A percentile compares a stretch with the other conserved stretches of the same genome.
Conservation (phyloP, 92 coral and sea anemone genomes). For the Heliopora coerulea region DNA sequence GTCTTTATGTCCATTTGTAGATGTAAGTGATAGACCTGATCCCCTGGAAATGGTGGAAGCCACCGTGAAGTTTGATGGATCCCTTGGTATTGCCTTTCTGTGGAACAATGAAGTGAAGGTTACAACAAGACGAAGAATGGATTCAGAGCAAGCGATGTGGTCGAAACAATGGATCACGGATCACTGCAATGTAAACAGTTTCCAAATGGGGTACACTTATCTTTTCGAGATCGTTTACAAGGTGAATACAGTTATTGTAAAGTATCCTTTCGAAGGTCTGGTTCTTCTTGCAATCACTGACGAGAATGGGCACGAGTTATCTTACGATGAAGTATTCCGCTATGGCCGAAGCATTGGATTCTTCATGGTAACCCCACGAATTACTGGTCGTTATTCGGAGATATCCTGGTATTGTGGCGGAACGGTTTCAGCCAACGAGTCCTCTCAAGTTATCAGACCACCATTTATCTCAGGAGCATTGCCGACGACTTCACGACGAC, state of each 20-base stretch:
- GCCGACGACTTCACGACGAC: conserved; percentile 3
- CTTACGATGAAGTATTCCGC: background rate
- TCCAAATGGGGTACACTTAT: conserved; percentile 21
- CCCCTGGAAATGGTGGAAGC: conserved; percentile 15
- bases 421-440: background rate
- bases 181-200: conserved; percentile 5
- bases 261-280: conserved; percentile 26
- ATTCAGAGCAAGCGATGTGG: conserved; percentile 36
- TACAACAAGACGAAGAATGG: conserved; percentile 36
- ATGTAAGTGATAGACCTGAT: background rate
- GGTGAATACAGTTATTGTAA: conserved; percentile 18
- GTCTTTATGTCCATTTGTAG: too few species aligned
- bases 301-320: conserved; percentile 18
- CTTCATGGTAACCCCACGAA: conserved; percentile 26
- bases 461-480: conserved; percentile 1
- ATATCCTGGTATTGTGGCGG: conserved; percentile 26
- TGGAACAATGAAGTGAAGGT: conserved; percentile 27
- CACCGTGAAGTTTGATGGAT: conserved; percentile 24
- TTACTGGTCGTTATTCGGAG: conserved; percentile 15
- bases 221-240: conserved; percentile 22
- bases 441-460: background rate
- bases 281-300: conserved; percentile 35
- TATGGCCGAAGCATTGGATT: conserved; percentile 1
- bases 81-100: conserved; percentile 24
- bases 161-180: conserved; percentile 33